phyloP scores from a whole-genome alignment of 2,113 vertebrate genomes.

The Colaptes auratus region DNA sequence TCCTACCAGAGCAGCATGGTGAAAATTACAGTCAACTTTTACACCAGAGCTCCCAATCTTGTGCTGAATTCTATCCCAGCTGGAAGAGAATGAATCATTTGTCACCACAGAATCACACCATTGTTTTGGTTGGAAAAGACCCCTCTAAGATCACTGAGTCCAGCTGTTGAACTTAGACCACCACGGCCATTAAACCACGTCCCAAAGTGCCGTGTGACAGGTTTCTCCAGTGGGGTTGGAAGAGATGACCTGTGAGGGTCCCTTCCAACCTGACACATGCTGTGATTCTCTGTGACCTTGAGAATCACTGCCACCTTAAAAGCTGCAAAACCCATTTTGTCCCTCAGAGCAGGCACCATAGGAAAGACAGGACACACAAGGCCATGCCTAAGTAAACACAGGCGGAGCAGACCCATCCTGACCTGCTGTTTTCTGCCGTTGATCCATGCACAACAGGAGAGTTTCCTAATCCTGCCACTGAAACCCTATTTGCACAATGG shows the following conservation, averaged over 20 bases:
- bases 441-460: background rate
- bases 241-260: too few species aligned
- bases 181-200: too few species aligned
- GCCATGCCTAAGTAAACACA: background rate
- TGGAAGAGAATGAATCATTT: background rate
- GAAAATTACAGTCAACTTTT: background rate
- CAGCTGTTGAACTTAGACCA: too few species aligned
- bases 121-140: too few species aligned
- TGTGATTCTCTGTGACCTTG: background rate
- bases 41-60: background rate
- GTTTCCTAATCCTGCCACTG: background rate
- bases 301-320: background rate
- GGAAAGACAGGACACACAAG: background rate
- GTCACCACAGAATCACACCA: background rate
- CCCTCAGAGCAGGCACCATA: background rate
- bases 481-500: slow-evolving; percentile 11
- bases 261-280: too few species aligned
- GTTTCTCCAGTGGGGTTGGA: too few species aligned
- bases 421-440: background rate
- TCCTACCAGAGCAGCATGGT: background rate
- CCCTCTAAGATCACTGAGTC: too few species aligned
- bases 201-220: too few species aligned
- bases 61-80: background rate
- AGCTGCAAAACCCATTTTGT: background rate
- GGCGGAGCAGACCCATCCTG: background rate